Conservation (phyloP, 2,113 vertebrate species). For the Malurus melanocephalus region DNA sequence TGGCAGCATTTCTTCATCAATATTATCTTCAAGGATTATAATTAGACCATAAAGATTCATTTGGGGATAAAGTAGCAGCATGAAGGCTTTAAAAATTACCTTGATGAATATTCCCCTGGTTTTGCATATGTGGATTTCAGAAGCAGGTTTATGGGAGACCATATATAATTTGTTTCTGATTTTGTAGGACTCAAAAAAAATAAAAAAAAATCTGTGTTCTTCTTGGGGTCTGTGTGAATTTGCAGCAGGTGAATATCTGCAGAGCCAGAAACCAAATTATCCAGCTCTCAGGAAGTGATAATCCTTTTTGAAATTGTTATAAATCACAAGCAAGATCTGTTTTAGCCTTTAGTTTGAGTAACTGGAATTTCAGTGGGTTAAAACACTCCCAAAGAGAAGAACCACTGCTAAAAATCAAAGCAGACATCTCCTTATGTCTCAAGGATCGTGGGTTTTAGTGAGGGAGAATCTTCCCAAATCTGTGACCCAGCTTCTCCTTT, state of each 20-base stretch:
- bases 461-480: background rate
- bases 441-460: background rate
- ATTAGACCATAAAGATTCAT: conserved; percentile 11
- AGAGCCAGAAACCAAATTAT: background rate
- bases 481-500: background rate
- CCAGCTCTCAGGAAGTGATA: background rate
- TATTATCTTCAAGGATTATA: background rate
- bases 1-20: background rate
- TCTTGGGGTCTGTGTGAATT: background rate
- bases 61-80: background rate
- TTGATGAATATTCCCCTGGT: background rate
- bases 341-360: background rate
- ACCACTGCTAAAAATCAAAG: background rate
- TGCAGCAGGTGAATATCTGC: background rate
- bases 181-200: background rate
- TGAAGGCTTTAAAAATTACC: background rate
- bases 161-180: background rate
- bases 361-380: background rate
- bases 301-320: background rate
- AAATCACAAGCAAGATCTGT: background rate
- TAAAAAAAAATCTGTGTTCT: background rate
- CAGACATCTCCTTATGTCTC: background rate
- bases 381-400: background rate
- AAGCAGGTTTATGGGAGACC: background rate
- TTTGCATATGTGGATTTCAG: background rate